Base-by-base conservation (phyloP, 2,888 invertebrate species). In the Drosophila pegasa region DNA sequence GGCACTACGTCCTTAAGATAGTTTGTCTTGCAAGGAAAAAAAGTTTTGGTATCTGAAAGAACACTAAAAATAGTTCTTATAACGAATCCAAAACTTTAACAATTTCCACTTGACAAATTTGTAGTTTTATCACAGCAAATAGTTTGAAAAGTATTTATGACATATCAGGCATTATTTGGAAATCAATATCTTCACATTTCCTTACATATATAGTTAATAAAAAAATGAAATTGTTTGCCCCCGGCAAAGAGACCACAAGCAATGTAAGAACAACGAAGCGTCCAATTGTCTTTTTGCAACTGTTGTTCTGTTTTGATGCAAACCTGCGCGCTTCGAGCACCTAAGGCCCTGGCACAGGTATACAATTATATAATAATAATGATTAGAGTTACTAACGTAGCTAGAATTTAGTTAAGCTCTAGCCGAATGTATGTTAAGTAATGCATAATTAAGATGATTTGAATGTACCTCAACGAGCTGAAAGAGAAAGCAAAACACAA, bases 241-340 rank as follows among this genome's bases (percentile, higher is more conserved):
- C 43, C 40, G 40, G 58, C 83, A 83, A 91, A 90, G 91, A 81
- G 89, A 91, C 86, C 91, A 91, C 90, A 90, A 91, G 91, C 91
- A 91, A 91, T 85, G 90, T 85, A 91, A 91, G 91, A 91, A 92
- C 92, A 92, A 89, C 92, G 91, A 90, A 91, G 92, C 92, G 92
- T 92, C 92, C 92, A 92, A 92, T 92, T 92, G 92, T 92, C 92
- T 92, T 92, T 91, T 90, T 92, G 92, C 92, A 92, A 92, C 92
- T 92, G 92, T 92, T 91, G 92, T 91, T 92, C 91, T 89, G 92
- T 91, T 89, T 91, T 91, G 91, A 90, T 91, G 92, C 89, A 91
- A 89, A 72, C 75, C 84, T 82, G 89, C 88, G 80, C 58, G 41
- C 73, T 75, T 74, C 68, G 63, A 69, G 80, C 83, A 74, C 55